phyloP scores from a whole-genome alignment of 2,888 invertebrate genomes.

The Sminthurides aquaticus region DNA sequence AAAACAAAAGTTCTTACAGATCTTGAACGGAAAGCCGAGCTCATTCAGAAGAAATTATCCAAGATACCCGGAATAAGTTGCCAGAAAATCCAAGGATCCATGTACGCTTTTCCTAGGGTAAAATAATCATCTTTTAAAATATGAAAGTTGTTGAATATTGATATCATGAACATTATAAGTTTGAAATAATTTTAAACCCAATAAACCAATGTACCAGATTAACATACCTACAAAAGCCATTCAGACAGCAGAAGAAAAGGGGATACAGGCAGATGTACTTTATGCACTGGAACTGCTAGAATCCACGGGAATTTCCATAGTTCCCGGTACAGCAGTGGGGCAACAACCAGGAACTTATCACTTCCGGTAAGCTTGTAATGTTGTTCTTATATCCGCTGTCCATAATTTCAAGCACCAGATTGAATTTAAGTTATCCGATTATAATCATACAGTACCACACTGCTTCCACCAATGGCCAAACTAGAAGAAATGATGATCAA shows the following conservation, averaged over 20 bases:
- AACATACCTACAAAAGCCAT: conserved; percentile 73
- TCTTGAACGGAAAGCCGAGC: conserved; percentile 66
- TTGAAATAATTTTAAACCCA: not conserved
- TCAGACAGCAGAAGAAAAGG: conserved; percentile 66
- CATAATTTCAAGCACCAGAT: no score
- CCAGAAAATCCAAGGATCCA: conserved; percentile 83
- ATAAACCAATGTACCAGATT: no score
- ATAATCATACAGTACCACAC: not conserved
- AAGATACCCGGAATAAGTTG: conserved; percentile 79
- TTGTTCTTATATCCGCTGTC: no score
- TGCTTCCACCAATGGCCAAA: not conserved
- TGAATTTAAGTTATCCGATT: no score
- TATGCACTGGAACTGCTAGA: conserved; percentile 89
- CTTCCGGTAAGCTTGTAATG: conserved; percentile 56
- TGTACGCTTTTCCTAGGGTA: conserved; percentile 89
- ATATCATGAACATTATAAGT: not conserved
- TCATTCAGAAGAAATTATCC: conserved; percentile 83
- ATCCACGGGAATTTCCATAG: conserved; percentile 85
- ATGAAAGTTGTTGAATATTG: not conserved
- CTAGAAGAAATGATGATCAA: not conserved
- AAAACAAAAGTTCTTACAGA: conserved; percentile 64
- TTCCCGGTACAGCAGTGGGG: conserved; percentile 90
- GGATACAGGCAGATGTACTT: conserved; percentile 74
- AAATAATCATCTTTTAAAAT: not conserved
- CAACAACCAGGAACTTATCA: conserved; percentile 89